Conservation (phyloP, 2,797 vertebrate genomes). For the Streptopelia turtur region DNA sequence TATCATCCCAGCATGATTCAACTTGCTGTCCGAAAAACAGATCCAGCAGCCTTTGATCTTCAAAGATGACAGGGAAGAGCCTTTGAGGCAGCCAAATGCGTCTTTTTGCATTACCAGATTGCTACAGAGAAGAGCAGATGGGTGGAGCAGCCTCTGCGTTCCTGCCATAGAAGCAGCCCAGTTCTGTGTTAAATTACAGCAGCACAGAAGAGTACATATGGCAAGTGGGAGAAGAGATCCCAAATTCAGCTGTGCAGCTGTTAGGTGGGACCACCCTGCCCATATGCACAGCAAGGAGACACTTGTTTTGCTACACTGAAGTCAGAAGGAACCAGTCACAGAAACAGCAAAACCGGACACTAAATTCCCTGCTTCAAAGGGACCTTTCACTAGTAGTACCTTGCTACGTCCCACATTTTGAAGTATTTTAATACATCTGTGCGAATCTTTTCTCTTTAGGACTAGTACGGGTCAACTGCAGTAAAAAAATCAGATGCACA, state of each 20-base stretch:
- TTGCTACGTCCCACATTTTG: background rate
- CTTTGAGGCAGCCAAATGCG: conserved; percentile 64
- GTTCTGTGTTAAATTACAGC: conserved; percentile 41
- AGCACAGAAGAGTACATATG: conserved; percentile 1
- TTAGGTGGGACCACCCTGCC: background rate
- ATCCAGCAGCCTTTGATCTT: conserved; percentile 71
- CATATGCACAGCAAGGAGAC: background rate
- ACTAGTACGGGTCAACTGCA: background rate
- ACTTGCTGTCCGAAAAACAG: conserved; percentile 66
- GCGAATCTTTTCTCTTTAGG: background rate
- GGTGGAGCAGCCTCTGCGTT: conserved; percentile 31
- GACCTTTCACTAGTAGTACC: background rate
- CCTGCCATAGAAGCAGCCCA: background rate
- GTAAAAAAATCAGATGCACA: background rate
- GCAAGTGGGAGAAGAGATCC: conserved; percentile 42
- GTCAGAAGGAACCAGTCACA: background rate
- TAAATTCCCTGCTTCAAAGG: background rate
- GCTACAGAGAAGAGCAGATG: conserved; percentile 65
- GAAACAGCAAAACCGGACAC: background rate
- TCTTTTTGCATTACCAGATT: conserved; percentile 65
- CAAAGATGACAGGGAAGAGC: conserved; percentile 67
- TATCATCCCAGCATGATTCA: conserved; percentile 68
- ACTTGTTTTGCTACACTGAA: background rate
- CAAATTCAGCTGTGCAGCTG: conserved; percentile 52
- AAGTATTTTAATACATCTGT: background rate